Evolutionary conservation across 2,113 vertebrate genomes (phyloP).

Genomic region (Numenius arquata): DNA sequence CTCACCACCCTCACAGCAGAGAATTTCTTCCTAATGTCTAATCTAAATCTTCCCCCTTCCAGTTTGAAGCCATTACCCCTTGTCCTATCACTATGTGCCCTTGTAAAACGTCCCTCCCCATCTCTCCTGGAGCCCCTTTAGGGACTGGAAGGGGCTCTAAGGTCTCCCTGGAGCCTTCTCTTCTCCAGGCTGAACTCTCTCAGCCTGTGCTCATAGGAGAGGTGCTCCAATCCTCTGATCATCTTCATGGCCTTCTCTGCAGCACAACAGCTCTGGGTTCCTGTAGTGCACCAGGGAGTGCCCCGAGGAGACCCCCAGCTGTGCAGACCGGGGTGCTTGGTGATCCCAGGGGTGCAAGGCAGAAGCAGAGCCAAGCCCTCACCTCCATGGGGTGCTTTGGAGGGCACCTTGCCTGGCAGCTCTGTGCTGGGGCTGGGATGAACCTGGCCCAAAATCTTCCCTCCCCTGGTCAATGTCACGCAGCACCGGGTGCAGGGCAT

Average conservation of each 20-base stretch:
- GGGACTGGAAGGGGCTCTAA: not conserved
- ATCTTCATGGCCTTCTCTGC: not conserved
- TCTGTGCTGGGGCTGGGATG: not conserved
- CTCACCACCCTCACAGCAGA: too few relatives aligned
- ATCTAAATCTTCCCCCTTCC: not conserved
- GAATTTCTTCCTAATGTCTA: not conserved
- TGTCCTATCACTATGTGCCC: too few relatives aligned
- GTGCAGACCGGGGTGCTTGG: not conserved
- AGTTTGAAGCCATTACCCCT: not conserved
- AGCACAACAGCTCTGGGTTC: not conserved
- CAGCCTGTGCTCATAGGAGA: not conserved
- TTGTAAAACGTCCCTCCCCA: not conserved
- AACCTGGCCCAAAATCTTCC: not conserved
- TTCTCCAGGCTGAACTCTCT: not conserved
- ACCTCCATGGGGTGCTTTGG: fast-evolving
- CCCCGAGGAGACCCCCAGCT: not conserved
- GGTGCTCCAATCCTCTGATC: not conserved
- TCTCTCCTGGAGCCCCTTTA: not conserved
- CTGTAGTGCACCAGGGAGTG: not conserved
- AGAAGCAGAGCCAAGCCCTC: not conserved
- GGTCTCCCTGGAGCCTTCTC: not conserved
- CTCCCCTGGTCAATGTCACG: fast-evolving
- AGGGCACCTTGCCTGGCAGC: not conserved
- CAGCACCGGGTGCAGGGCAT: fast-evolving
- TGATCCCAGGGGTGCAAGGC: not conserved